These are phyloP conservation scores for Crotophaga sulcirostris DNA, from an alignment of 2,113 vertebrate genomes.

Conservation along the genomic window DNA sequence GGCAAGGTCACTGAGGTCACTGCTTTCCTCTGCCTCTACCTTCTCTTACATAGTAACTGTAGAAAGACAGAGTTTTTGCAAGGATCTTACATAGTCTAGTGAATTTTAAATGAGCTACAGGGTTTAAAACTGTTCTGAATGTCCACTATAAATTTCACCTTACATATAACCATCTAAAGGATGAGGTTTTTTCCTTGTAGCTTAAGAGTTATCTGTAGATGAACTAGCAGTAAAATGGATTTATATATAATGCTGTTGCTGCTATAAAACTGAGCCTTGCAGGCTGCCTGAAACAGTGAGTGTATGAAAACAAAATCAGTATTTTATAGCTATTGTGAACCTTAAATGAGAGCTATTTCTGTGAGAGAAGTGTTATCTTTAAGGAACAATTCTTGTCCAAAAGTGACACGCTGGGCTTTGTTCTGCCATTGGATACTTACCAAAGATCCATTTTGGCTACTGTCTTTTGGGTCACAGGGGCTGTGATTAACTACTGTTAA, in stretches of 20 bases:
- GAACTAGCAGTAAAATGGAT: not conserved
- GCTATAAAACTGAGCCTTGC: not conserved
- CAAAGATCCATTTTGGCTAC: not conserved
- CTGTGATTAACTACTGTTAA: not conserved
- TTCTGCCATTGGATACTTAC: not conserved
- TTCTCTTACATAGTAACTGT: not conserved
- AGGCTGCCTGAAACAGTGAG: not conserved
- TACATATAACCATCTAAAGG: not conserved
- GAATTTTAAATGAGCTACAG: not conserved
- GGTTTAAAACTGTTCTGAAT: not conserved
- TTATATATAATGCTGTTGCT: not conserved
- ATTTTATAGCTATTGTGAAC: not conserved
- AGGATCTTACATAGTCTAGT: not conserved
- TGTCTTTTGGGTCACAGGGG: rapidly evolving
- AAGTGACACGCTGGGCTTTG: not conserved
- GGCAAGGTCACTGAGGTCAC: not conserved
- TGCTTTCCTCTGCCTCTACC: not conserved
- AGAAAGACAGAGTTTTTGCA: not conserved
- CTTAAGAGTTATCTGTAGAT: not conserved
- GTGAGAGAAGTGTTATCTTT: not conserved
- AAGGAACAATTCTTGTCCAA: not conserved
- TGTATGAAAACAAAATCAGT: not conserved
- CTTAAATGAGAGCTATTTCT: not conserved
- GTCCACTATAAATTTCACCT: not conserved
- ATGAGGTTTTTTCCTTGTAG: not conserved